phyloP scores from a whole-genome alignment of 2,113 vertebrate genomes.

The Pleuronectes platessa region DNA sequence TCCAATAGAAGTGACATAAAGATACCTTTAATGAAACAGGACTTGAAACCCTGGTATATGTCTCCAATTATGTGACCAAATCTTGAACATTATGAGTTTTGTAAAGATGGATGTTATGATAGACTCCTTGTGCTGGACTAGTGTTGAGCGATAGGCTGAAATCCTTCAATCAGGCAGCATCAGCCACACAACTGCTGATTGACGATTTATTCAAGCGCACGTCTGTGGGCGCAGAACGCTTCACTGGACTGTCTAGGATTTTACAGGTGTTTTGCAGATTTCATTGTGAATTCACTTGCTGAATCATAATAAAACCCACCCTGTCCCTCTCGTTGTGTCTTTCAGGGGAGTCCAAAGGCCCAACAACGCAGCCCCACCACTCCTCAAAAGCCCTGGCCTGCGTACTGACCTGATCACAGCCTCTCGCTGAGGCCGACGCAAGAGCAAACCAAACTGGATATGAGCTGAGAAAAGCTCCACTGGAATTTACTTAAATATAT shows the following conservation, averaged over 20 bases:
- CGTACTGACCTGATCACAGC: conserved; percentile 58
- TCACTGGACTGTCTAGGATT: no score
- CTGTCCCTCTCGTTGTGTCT: conserved; percentile 11
- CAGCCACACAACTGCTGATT: no score
- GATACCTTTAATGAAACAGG: no score
- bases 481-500: conserved; percentile 75
- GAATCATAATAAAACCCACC: neutral
- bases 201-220: no score
- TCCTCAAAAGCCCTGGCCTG: conserved; percentile 70
- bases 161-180: no score
- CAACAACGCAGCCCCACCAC: conserved; percentile 69
- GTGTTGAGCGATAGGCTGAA: no score
- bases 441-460: conserved; percentile 63
- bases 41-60: no score
- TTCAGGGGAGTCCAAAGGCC: conserved; percentile 76
- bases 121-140: no score
- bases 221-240: no score
- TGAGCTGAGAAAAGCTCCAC: conserved; percentile 70
- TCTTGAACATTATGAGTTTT: neutral
- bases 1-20: no score
- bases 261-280: no score
- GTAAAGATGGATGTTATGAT: neutral
- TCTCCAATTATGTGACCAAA: neutral
- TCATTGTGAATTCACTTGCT: no score
- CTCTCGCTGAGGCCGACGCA: neutral